These are phyloP conservation scores for Aleadryas rufinucha DNA, from an alignment of 2,113 vertebrate species.

Conservation along the genomic window DNA sequence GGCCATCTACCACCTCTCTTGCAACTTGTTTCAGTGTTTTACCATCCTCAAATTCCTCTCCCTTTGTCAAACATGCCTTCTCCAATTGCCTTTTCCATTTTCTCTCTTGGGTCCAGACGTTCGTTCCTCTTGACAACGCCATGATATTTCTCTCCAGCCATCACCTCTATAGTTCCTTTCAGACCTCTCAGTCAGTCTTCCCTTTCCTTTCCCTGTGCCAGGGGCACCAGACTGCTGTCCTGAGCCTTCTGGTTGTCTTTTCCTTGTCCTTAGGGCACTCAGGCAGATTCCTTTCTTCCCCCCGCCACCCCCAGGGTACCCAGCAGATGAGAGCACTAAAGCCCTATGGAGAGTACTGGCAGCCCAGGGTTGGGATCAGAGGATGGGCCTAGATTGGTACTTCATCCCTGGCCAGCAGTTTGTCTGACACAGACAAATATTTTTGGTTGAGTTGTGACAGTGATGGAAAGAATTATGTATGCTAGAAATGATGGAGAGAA, in stretches of 20 bases:
- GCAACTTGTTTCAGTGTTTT: neutral
- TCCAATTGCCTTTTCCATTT: neutral
- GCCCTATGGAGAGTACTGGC: neutral
- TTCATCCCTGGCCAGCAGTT: neutral
- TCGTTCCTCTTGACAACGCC: neutral
- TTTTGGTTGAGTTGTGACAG: neutral
- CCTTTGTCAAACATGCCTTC: neutral
- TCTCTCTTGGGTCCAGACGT: neutral
- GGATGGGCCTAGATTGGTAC: neutral
- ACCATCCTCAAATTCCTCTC: neutral
- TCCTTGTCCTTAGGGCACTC: neutral
- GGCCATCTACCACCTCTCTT: neutral
- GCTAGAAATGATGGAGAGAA: neutral
- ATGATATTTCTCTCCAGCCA: neutral
- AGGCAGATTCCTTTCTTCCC: neutral
- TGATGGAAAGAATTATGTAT: neutral
- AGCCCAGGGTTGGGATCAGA: neutral
- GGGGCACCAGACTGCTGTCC: neutral
- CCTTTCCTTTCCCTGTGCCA: neutral
- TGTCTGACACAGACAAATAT: neutral
- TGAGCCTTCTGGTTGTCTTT: neutral
- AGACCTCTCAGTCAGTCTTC: neutral
- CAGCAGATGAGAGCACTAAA: neutral
- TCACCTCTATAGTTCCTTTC: neutral
- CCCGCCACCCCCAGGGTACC: accelerated